A percentile compares a stretch with the other conserved stretches of the same genome.
Evolutionary conservation across 2,797 vertebrate species (phyloP).

Genomic region (Taeniopygia guttata): DNA sequence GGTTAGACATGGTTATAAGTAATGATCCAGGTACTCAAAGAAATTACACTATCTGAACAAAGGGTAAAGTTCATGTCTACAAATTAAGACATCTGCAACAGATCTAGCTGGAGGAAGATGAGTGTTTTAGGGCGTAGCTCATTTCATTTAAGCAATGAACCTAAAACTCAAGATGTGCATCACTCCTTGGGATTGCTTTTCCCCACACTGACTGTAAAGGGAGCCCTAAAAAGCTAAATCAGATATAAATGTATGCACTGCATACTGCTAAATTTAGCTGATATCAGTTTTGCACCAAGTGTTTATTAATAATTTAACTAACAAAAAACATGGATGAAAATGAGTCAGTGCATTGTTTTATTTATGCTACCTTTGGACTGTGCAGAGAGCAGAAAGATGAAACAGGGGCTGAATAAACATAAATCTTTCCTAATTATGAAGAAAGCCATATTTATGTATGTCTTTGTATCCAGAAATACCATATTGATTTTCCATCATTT

Average conservation of each 20-base stretch:
- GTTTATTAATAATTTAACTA: conserved; percentile 41
- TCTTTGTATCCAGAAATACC: neutral
- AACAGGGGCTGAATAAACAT: neutral
- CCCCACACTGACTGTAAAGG: neutral
- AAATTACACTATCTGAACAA: neutral
- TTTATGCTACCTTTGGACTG: neutral
- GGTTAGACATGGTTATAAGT: neutral
- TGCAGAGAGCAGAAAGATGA: neutral
- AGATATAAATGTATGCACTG: neutral
- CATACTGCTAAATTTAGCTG: conserved; percentile 13
- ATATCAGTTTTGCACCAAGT: neutral
- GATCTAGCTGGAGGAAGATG: neutral
- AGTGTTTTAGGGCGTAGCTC: neutral
- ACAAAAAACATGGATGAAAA: neutral
- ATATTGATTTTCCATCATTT: neutral
- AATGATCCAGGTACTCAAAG: neutral
- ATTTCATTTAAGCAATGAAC: neutral
- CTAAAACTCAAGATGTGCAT: neutral
- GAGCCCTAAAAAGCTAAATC: neutral
- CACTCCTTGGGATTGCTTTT: neutral
- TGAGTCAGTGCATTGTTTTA: conserved; percentile 14
- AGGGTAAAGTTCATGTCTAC: neutral
- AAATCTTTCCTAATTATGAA: neutral
- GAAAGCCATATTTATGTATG: conserved; percentile 4
- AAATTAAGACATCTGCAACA: neutral